phyloP scores from a whole-genome alignment of 2,888 invertebrate genomes.

The Parapristionchus giblindavisi region DNA sequence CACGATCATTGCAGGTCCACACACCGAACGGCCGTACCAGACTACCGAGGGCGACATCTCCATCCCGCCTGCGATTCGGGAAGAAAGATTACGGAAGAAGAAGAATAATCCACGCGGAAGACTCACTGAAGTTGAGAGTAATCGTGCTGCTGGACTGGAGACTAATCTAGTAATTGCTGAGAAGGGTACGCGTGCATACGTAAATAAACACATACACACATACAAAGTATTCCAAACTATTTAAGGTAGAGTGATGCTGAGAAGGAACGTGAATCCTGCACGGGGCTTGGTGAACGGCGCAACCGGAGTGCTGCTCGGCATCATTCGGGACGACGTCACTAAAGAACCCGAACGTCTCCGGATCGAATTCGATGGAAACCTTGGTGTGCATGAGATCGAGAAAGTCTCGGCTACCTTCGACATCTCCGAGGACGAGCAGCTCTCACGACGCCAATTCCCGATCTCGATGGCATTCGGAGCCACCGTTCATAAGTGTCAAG shows the following conservation, averaged over 20 bases:
- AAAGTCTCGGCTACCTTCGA: conserved; percentile 6
- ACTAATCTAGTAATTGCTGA: neutral
- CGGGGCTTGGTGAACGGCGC: conserved; percentile 40
- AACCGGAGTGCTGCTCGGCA: conserved; percentile 35
- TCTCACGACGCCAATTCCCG: conserved; percentile 40
- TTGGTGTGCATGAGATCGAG: neutral
- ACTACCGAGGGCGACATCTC: neutral
- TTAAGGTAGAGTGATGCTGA: conserved; percentile 40
- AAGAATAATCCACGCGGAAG: neutral
- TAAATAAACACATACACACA: no score
- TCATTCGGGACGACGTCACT: no score
- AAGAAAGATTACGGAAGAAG: neutral
- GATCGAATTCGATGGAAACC: neutral
- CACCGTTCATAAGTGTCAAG: conserved; percentile 43
- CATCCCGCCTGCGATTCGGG: neutral
- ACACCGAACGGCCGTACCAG: neutral
- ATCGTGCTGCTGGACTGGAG: conserved; percentile 19
- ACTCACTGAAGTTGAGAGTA: neutral
- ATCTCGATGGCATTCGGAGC: conserved; percentile 39
- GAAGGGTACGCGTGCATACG: neutral
- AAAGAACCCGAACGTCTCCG: neutral
- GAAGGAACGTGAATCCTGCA: conserved; percentile 35
- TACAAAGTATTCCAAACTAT: neutral
- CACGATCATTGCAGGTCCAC: neutral
- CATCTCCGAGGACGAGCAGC: conserved; percentile 2